Conservation (phyloP, 2,113 vertebrate species). For the Motacilla tschutschensis region DNA sequence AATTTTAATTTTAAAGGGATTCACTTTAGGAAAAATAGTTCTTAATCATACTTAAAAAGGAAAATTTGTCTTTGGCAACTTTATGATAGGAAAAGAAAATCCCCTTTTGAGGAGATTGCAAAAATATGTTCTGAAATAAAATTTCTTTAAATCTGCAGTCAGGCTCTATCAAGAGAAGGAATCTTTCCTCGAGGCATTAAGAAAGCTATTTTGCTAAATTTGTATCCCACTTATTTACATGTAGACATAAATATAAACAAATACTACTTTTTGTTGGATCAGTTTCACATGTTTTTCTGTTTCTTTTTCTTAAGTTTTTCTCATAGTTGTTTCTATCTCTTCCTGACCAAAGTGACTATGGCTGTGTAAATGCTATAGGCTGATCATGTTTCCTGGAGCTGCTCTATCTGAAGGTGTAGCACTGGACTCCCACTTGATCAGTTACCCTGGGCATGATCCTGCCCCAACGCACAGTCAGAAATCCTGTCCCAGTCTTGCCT, state of each 20-base stretch:
- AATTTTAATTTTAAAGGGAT: background rate
- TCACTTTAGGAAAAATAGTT: background rate
- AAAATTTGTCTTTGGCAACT: background rate
- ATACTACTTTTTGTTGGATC: background rate
- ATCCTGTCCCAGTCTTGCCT: accelerated
- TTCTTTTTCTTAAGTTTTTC: background rate
- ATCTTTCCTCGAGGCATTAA: constrained; percentile 7
- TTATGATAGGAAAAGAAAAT: constrained; percentile 17
- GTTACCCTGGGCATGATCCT: accelerated
- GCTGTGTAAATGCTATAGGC: background rate
- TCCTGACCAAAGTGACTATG: background rate
- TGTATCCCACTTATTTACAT: background rate
- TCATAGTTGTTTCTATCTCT: background rate
- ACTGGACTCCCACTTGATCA: background rate
- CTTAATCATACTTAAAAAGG: background rate
- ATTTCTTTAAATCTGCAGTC: background rate
- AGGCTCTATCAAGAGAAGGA: background rate
- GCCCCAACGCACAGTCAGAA: accelerated
- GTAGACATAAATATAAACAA: background rate
- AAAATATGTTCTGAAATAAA: background rate
- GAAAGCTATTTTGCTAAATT: constrained; percentile 9
- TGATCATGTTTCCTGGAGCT: background rate
- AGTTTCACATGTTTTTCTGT: background rate
- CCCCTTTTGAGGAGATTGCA: background rate
- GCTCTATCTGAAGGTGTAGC: background rate